Conservation (phyloP, 2,113 vertebrate species). For the Antechinus flavipes region DNA sequence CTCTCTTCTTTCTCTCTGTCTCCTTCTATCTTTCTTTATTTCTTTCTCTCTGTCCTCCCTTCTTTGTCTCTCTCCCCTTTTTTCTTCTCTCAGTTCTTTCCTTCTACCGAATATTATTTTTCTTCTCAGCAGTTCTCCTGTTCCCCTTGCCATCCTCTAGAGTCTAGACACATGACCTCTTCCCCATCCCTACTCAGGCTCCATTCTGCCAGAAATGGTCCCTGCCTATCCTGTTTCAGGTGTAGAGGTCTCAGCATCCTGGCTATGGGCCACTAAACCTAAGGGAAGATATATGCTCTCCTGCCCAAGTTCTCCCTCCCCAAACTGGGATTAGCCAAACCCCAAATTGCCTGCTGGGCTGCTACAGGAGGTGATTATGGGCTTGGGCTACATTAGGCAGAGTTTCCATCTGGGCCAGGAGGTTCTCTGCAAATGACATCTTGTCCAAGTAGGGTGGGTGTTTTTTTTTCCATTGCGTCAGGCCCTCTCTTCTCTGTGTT, state of each 20-base stretch:
- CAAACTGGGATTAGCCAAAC: conserved; percentile 52
- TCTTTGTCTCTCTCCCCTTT: background rate
- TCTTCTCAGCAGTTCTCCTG: background rate
- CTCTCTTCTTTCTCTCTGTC: too few relatives aligned
- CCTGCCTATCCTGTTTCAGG: background rate
- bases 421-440: conserved; percentile 78
- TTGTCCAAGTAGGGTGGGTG: conserved; percentile 31
- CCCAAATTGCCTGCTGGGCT: conserved; percentile 67
- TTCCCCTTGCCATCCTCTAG: background rate
- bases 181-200: background rate
- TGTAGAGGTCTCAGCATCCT: background rate
- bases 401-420: conserved; percentile 55
- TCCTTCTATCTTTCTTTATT: background rate
- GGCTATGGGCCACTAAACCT: background rate
- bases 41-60: too few relatives aligned
- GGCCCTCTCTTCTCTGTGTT: conserved; percentile 22
- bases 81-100: background rate
- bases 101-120: background rate
- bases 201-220: background rate
- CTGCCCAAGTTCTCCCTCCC: background rate
- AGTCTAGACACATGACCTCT: background rate
- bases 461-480: conserved; percentile 77
- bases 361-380: conserved; percentile 58
- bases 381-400: conserved; percentile 44
- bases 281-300: background rate